A percentile compares a stretch with the other conserved stretches of the same genome.
phyloP scores from a whole-genome alignment of 1,140 invertebrate species.

The Eurosta solidaginis region DNA sequence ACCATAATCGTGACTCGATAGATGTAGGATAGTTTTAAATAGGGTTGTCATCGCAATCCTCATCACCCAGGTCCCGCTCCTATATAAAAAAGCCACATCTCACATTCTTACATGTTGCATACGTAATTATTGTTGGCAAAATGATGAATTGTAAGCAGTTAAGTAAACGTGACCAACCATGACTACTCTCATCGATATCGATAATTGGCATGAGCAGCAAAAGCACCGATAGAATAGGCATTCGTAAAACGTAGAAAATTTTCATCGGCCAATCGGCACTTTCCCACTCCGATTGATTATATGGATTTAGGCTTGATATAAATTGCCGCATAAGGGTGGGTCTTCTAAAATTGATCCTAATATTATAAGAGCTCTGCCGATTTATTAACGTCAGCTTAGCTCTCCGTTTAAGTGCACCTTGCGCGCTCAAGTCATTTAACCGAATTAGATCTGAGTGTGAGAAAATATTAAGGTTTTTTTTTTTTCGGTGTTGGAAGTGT shows the following conservation, averaged over 20 bases:
- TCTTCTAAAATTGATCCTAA: neutral
- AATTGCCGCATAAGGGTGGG: slow-evolving; percentile 58
- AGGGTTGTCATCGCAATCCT: no score
- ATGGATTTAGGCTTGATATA: slow-evolving; percentile 58
- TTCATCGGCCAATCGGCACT: neutral
- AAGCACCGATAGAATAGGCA: slow-evolving; percentile 3
- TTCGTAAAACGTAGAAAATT: neutral
- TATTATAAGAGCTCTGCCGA: neutral
- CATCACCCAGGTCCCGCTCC: no score
- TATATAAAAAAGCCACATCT: neutral
- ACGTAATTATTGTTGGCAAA: slow-evolving; percentile 23
- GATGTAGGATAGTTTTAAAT: no score
- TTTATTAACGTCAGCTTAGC: neutral
- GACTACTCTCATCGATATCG: slow-evolving; percentile 21
- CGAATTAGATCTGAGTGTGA: neutral
- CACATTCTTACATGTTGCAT: neutral
- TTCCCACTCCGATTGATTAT: slow-evolving; percentile 5
- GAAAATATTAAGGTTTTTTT: neutral
- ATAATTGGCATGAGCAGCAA: slow-evolving; percentile 30
- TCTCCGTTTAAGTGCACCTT: neutral
- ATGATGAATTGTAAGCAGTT: slow-evolving; percentile 29
- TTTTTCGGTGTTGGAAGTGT: no score
- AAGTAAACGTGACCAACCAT: slow-evolving; percentile 39
- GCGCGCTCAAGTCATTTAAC: neutral
- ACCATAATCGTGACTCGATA: no score